Evolutionary conservation across 2,797 vertebrate species (phyloP), one percentile per base, ranked within the genome.

Genomic region (Pygocentrus nattereri): DNA sequence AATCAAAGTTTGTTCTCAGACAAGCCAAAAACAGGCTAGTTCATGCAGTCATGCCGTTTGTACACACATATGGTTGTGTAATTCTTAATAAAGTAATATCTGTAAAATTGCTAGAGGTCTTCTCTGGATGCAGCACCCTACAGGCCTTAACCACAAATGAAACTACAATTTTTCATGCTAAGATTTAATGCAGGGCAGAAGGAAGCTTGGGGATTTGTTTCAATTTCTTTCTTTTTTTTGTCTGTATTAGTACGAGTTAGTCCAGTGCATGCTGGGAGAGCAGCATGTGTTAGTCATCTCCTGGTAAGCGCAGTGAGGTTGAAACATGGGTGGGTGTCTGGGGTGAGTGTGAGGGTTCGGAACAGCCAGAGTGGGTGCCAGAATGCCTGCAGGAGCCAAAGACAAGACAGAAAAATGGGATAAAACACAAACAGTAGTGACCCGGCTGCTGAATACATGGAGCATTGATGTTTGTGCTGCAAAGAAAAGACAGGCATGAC

Each of bases 401-500:
- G 93, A 92, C 91, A 89, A 90, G 88, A 90, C 89, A 90, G 88
- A 91, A 90, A 88, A 78, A 62, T 88, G 87, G 82, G 88, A 90
- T 93, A 90, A 92, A 91, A 92, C 91, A 86, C 91, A 92, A 90
- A 92, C 93, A 94, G 91, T 92, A 91, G 91, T 90, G 92, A 90
- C 93, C 93, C 91, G 93, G 93, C 93, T 92, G 91, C 92, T 92
- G 89, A 94, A 91, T 88, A 91, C 88, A 90, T 73, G 87, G 89
- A 82, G 79, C 81, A 88, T 88, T 78, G 76, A 86, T 92, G 86
- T 93, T 92, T 79, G 91, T 78, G 61, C 52, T 65, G 67, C 88
- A 86, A 88, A 88, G 90, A 87, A n/a, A 88, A 79, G 88, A 89
- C 86, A n/a, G 61, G 67, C 49, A 81, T 76, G 78, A 86, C 79